Evolutionary conservation across 2,888 invertebrate species (phyloP), one percentile per base, ranked within the genome.

Genomic region (Smittia sp.): DNA sequence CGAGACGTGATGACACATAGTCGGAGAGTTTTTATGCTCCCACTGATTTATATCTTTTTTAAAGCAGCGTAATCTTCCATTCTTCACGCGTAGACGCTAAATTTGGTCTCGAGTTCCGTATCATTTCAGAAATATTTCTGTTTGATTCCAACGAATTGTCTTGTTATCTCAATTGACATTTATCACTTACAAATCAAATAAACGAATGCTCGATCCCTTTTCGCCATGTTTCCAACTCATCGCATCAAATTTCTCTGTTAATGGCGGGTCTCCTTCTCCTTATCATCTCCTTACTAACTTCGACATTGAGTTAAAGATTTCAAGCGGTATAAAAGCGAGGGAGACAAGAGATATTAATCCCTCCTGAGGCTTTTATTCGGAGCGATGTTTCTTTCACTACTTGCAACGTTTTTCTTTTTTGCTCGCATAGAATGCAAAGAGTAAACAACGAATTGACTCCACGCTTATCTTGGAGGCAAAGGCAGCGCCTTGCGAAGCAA

Each of bases 21-120:
- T 11, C 15, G n/a, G 15, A 46, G 46, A 46, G 11, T 15, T 15
- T 46, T 38, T 38, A 38, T 38, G 38, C 38, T 38, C 11, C 15
- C 6, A 46, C 46, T 46, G 46, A 46, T 46, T 46, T 46, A 46
- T 46, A 13, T 46, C 46, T 46, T 46, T 46, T 46, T 46, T 46
- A 46, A 38, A 11, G 38, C 46, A n/a, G 32, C 32, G 9, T 32
- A 32, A 32, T 32, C 32, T 32, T 32, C 32, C 32, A 32, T 32
- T 32, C 4, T 6, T 6, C 9, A 9, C 3, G 32, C 32, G 3
- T 32, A 32, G 32, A 32, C 4, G 3, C 9, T 32, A 3, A 32
- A 32, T 3, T 32, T 32, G 32, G 32, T 32, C 32, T 32, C 32
- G 32, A 32, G 32, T 32, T 32, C 9, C 32, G 9, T 32, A n/a